Percentiles rank a stretch among this genome's conserved stretches.
These are phyloP conservation scores for Epicampocera succincta DNA, from an alignment of 2,888 invertebrate species.

Conservation along the genomic window DNA sequence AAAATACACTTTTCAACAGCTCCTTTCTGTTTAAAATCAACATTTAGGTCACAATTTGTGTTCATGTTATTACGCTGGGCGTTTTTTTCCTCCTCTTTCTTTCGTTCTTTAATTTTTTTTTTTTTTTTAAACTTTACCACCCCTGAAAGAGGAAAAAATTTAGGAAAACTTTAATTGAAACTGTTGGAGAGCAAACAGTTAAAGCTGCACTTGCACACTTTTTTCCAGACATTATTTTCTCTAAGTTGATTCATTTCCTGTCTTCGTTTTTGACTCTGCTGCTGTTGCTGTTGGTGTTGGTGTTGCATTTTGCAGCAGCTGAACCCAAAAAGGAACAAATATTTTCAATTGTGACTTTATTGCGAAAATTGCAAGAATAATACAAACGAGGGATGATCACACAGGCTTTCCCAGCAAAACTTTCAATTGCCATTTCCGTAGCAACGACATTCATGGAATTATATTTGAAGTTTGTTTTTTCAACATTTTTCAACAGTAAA, in stretches of 20 bases:
- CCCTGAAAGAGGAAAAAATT: neutral
- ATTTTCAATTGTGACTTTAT: slow-evolving; percentile 32
- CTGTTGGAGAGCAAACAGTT: slow-evolving; percentile 45
- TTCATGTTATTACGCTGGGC: slow-evolving; percentile 1
- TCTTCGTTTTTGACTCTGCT: neutral
- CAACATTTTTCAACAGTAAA: too few relatives aligned
- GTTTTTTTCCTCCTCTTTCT: neutral
- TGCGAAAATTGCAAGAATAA: neutral
- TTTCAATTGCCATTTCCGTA: too few relatives aligned
- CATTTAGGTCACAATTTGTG: slow-evolving; percentile 52
- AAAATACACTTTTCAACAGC: slow-evolving; percentile 29
- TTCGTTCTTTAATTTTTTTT: too few relatives aligned
- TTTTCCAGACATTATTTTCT: slow-evolving; percentile 17
- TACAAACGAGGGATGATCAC: slow-evolving; percentile 1
- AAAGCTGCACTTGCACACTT: slow-evolving; percentile 13
- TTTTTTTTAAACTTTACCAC: neutral
- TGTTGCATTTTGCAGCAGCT: slow-evolving; percentile 27
- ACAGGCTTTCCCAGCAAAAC: slow-evolving; percentile 3
- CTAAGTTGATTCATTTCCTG: slow-evolving; percentile 46
- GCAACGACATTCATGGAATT: too few relatives aligned
- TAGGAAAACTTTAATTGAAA: slow-evolving; percentile 32
- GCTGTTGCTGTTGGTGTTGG: neutral
- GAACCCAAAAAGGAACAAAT: slow-evolving; percentile 16
- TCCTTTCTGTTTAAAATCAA: neutral
- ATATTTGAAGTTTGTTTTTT: too few relatives aligned